phyloP scores from a whole-genome alignment of 2,888 invertebrate species.

The Allygus modestus region DNA sequence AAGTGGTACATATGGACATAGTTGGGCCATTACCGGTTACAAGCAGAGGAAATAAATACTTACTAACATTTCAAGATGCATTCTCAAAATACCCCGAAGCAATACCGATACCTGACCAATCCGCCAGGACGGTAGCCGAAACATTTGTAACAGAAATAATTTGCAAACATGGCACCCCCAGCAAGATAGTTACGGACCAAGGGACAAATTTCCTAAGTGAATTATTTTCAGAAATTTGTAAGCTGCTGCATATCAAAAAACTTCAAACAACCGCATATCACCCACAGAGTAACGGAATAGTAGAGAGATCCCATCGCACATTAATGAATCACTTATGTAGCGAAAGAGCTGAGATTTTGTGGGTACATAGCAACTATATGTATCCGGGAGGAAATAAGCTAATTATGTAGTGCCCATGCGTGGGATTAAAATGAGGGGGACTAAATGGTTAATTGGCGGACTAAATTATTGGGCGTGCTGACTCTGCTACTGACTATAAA shows the following conservation, averaged over 20 bases:
- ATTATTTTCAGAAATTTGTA: constrained; percentile 30
- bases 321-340: constrained; percentile 4
- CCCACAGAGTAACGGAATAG: not conserved
- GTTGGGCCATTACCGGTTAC: not conserved
- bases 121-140: not conserved
- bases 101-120: constrained; percentile 4
- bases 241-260: constrained; percentile 15
- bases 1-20: constrained; percentile 24
- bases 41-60: not conserved
- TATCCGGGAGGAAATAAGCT: too few species aligned
- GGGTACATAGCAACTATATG: too few species aligned
- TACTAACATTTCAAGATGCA: not conserved
- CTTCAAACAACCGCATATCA: constrained; percentile 19
- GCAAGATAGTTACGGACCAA: not conserved
- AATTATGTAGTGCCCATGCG: too few species aligned
- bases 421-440: too few species aligned
- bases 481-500: too few species aligned
- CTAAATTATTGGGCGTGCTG: too few species aligned
- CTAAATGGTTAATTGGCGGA: too few species aligned
- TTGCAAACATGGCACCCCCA: constrained; percentile 17
- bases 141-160: not conserved
- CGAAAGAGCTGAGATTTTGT: too few species aligned
- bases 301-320: not conserved
- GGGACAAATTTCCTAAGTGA: constrained; percentile 3
- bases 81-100: constrained; percentile 8